Evolutionary conservation across 2,113 vertebrate genomes (phyloP).

Genomic region (Sinocyclocheilus maitianheensis): DNA sequence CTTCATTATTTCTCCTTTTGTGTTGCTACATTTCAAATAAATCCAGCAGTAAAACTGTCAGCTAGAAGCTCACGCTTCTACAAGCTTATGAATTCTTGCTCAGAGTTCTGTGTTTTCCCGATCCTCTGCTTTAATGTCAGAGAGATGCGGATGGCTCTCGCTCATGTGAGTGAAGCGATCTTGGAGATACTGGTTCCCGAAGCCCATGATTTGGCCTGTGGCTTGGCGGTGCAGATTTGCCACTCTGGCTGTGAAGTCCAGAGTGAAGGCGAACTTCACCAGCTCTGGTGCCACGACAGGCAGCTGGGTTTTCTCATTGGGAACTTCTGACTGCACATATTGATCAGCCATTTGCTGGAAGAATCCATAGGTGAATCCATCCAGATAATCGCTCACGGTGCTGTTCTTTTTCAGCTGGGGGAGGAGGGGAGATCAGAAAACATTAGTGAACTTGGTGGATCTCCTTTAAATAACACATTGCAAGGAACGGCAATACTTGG

Average conservation of each 20-base stretch:
- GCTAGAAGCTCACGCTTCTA: neutral
- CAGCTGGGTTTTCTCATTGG: neutral
- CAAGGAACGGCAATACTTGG: neutral
- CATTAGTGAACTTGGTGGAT: neutral
- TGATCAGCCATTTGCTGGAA: slow-evolving; percentile 82
- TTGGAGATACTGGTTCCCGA: slow-evolving; percentile 76
- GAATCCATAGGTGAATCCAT: slow-evolving; percentile 78
- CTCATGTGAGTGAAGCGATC: slow-evolving; percentile 73
- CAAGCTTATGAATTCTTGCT: slow-evolving; percentile 3
- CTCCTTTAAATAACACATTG: neutral
- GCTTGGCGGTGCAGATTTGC: slow-evolving; percentile 75
- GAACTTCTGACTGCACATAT: slow-evolving; percentile 70
- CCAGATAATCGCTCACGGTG: slow-evolving; percentile 74
- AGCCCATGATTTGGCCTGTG: slow-evolving; percentile 80
- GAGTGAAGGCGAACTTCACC: slow-evolving; percentile 77
- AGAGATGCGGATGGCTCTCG: slow-evolving; percentile 59
- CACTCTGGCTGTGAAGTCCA: slow-evolving; percentile 80
- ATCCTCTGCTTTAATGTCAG: neutral
- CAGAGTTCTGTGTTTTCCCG: slow-evolving; percentile 2
- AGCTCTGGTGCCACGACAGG: slow-evolving; percentile 69
- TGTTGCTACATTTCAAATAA: neutral
- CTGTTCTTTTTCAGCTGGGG: slow-evolving; percentile 79
- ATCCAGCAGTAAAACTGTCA: neutral
- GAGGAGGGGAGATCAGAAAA: slow-evolving; percentile 9
- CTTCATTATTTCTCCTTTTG: slow-evolving; percentile 51